phyloP scores from a whole-genome alignment of 2,797 vertebrate species.

The Muraenolepis orangiensis region DNA sequence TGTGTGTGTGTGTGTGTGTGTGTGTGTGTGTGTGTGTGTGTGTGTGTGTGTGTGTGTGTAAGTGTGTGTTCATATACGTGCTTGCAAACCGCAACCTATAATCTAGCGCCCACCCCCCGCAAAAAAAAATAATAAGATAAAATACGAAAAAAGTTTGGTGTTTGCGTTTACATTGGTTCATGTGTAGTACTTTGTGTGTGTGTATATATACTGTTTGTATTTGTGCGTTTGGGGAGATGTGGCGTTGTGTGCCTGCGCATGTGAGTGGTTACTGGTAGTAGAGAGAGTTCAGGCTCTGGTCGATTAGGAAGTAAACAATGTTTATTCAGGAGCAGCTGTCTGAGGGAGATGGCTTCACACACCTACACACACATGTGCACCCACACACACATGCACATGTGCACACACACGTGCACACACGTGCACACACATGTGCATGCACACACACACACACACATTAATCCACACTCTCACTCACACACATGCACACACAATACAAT shows the following conservation, averaged over 20 bases:
- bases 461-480: not conserved
- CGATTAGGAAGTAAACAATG: slow-evolving; percentile 72
- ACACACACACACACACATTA: not conserved
- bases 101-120: not conserved
- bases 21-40: not conserved
- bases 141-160: not conserved
- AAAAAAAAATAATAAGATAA: no score
- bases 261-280: slow-evolving; percentile 24
- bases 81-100: not conserved
- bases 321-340: slow-evolving; percentile 75
- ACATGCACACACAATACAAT: not conserved
- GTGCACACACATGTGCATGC: no score
- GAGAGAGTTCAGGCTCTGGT: slow-evolving; percentile 57
- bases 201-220: slow-evolving; percentile 13
- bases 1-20: not conserved
- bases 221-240: not conserved
- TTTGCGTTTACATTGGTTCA: not conserved
- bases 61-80: not conserved
- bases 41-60: not conserved
- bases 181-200: not conserved
- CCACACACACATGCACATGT: slow-evolving; percentile 18
- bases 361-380: slow-evolving; percentile 14
- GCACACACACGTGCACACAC: not conserved
- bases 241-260: not conserved
- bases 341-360: slow-evolving; percentile 42